Percentiles rank a stretch among this genome's conserved stretches.
These are phyloP conservation scores for Clistopyga incitator DNA, from an alignment of 2,888 invertebrate species.

Conservation along the genomic window DNA sequence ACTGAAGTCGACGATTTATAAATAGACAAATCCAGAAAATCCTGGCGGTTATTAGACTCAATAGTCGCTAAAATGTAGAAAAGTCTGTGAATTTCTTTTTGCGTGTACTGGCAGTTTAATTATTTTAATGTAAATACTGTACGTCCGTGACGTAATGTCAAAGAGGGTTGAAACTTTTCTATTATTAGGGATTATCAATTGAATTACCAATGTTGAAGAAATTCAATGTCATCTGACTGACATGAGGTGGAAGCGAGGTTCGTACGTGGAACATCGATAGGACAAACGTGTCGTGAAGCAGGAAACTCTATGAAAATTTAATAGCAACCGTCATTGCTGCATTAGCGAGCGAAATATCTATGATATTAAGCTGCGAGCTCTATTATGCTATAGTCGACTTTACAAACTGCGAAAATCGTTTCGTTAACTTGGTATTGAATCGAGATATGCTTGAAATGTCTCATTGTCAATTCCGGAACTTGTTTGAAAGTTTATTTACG, in stretches of 20 bases:
- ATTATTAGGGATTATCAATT: constrained; percentile 6
- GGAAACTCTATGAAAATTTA: constrained; percentile 15
- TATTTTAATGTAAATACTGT: neutral
- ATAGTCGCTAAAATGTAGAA: neutral
- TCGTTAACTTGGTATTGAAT: constrained; percentile 5
- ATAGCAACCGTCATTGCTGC: constrained; percentile 11
- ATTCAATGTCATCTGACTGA: constrained; percentile 18
- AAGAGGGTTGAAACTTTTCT: neutral
- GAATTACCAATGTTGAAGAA: too few relatives aligned
- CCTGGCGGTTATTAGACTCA: too few relatives aligned
- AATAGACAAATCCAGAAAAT: too few relatives aligned
- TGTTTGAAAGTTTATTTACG: constrained; percentile 9
- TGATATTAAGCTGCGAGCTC: neutral
- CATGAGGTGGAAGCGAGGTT: neutral
- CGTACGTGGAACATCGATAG: constrained; percentile 3
- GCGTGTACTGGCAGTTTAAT: neutral
- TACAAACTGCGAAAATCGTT: constrained; percentile 1
- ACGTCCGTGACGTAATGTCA: neutral
- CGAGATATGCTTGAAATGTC: neutral
- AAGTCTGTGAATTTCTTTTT: neutral
- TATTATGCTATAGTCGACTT: constrained; percentile 18
- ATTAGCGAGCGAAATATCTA: constrained; percentile 8
- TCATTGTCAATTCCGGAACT: constrained; percentile 1
- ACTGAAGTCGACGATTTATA: neutral
- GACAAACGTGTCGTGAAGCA: neutral